These are phyloP conservation scores for Danionella cerebrum DNA, from an alignment of 2,113 vertebrate genomes.

Conservation along the genomic window DNA sequence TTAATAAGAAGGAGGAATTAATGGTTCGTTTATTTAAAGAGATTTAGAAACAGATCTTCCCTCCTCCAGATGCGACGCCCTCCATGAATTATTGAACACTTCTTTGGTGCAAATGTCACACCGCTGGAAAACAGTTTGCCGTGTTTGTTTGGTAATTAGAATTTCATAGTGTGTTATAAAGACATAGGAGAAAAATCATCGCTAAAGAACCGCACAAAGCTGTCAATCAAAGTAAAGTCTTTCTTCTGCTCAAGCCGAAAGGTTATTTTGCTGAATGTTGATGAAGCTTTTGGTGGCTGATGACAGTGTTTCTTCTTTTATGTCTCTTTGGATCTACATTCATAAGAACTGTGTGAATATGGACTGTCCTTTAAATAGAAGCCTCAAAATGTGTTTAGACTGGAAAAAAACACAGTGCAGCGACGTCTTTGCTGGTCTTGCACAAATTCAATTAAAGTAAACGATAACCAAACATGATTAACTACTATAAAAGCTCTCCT, in stretches of 20 bases:
- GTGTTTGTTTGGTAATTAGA: slow-evolving; percentile 60
- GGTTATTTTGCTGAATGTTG: neutral
- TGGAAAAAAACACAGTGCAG: neutral
- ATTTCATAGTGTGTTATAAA: slow-evolving; percentile 61
- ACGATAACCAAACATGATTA: neutral
- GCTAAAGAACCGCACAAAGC: neutral
- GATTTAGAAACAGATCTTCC: slow-evolving; percentile 50
- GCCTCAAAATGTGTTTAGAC: neutral
- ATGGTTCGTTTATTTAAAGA: slow-evolving; percentile 62
- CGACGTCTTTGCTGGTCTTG: neutral
- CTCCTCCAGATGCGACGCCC: slow-evolving; percentile 28
- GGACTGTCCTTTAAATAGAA: neutral
- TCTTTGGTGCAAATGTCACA: slow-evolving; percentile 68
- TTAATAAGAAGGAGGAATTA: slow-evolving; percentile 58
- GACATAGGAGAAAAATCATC: neutral
- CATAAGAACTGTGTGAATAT: neutral
- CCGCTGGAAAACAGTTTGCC: slow-evolving; percentile 61
- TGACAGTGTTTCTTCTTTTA: neutral
- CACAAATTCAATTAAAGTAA: neutral
- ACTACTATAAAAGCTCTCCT: neutral
- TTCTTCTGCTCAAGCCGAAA: neutral
- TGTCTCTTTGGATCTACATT: too few species aligned
- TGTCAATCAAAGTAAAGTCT: neutral
- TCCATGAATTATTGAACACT: slow-evolving; percentile 69
- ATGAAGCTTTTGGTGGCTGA: too few species aligned